phyloP scores from a whole-genome alignment of 2,797 vertebrate genomes.

The Cyclopterus lumpus region DNA sequence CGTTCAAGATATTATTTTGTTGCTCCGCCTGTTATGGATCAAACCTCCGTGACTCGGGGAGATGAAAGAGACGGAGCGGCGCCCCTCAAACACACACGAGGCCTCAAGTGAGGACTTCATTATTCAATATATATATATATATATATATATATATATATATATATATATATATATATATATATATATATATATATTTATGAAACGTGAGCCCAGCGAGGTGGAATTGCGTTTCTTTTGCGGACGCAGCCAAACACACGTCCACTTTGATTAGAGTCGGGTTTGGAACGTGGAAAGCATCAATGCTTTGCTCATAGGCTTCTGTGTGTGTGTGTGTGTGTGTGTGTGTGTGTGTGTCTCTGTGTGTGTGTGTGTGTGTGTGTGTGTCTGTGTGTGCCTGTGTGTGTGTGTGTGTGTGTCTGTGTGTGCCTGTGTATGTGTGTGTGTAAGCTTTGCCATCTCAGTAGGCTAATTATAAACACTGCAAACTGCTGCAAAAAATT shows the following conservation, averaged over 20 bases:
- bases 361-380: constrained; percentile 22
- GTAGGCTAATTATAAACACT: constrained; percentile 72
- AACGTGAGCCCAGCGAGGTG: constrained; percentile 36
- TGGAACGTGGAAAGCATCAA: constrained; percentile 57
- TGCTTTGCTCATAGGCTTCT: constrained; percentile 34
- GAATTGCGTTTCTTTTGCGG: constrained; percentile 55
- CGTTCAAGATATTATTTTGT: constrained; percentile 6
- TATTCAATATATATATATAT: too few relatives aligned
- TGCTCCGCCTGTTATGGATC: constrained; percentile 17
- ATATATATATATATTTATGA: too few relatives aligned
- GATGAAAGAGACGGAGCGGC: constrained; percentile 28
- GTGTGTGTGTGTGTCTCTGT: constrained; percentile 25
- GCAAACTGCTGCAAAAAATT: constrained; percentile 62
- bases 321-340: constrained; percentile 19
- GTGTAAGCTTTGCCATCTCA: constrained; percentile 61
- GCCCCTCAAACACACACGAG: too few relatives aligned
- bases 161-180: background rate
- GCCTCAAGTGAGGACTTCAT: too few relatives aligned
- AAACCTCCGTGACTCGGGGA: background rate
- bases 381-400: constrained; percentile 24
- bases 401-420: constrained; percentile 25
- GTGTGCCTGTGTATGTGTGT: constrained; percentile 10
- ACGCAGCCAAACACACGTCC: constrained; percentile 66
- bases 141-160: too few relatives aligned
- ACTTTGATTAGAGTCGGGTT: constrained; percentile 72